A percentile compares a stretch with the other conserved stretches of the same genome.
Evolutionary conservation across 1,140 invertebrate genomes (phyloP).

Genomic region (Tetramorium alpestre): DNA sequence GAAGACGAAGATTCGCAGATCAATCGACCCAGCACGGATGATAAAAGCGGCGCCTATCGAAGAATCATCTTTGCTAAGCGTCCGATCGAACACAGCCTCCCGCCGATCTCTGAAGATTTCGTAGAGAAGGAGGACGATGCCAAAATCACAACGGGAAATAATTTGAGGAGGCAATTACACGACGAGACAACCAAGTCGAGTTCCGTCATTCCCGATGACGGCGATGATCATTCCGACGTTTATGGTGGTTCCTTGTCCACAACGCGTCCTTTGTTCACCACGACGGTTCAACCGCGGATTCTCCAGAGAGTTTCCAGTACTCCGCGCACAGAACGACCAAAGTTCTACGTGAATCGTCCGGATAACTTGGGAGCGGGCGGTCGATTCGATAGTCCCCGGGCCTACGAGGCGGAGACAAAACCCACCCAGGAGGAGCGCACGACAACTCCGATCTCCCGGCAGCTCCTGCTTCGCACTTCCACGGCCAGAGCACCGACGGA

Average conservation of each 20-base stretch:
- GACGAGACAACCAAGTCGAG: conserved; percentile 82
- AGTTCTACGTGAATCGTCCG: conserved; percentile 79
- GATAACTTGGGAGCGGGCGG: conserved; percentile 83
- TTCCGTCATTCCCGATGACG: conserved; percentile 75
- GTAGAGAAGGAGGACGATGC: conserved; percentile 80
- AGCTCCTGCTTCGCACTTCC: conserved; percentile 75
- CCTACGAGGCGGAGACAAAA: conserved; percentile 76
- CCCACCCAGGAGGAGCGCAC: conserved; percentile 76
- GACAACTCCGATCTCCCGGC: conserved; percentile 66
- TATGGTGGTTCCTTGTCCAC: conserved; percentile 89
- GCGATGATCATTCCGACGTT: conserved; percentile 88
- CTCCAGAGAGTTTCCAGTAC: conserved; percentile 77
- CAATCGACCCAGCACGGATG: conserved; percentile 78
- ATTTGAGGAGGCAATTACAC: conserved; percentile 87
- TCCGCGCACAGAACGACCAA: conserved; percentile 78
- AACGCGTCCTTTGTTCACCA: conserved; percentile 89
- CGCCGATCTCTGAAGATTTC: conserved; percentile 81
- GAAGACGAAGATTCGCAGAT: conserved; percentile 81
- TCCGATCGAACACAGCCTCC: conserved; percentile 80
- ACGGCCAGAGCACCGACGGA: conserved; percentile 65
- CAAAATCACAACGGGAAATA: conserved; percentile 84
- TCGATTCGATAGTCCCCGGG: conserved; percentile 77
- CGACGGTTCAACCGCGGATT: conserved; percentile 84
- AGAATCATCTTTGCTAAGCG: conserved; percentile 84
- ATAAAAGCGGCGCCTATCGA: conserved; percentile 77